Evolutionary conservation across 2,797 vertebrate species (phyloP).

Genomic region (Geotrypetes seraphini): DNA sequence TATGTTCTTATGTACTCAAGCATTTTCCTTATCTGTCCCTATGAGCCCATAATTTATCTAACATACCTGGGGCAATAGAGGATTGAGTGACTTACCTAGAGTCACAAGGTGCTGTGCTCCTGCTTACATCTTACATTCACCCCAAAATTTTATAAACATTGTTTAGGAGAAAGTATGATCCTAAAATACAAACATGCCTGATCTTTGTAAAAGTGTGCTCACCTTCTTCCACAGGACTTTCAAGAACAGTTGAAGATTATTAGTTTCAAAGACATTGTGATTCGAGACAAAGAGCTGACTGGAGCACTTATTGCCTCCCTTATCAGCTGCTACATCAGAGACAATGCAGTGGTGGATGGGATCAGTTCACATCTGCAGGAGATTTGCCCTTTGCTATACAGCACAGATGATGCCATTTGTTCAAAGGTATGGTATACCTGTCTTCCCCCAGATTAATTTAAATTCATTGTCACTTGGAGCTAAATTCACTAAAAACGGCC

Average conservation of each 20-base stretch:
- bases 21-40: too few species aligned
- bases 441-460: neutral
- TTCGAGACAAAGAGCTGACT: constrained; percentile 80
- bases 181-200: neutral
- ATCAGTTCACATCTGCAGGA: constrained; percentile 88
- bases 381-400: constrained; percentile 87
- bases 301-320: constrained; percentile 87
- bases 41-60: too few species aligned
- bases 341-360: constrained; percentile 85
- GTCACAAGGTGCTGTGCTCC: too few species aligned
- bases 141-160: too few species aligned
- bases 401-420: constrained; percentile 87
- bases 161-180: too few species aligned
- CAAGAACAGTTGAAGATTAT: constrained; percentile 86
- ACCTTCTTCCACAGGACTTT: constrained; percentile 69
- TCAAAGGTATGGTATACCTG: constrained; percentile 70
- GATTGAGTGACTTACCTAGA: too few species aligned
- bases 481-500: too few species aligned
- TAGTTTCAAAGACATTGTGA: constrained; percentile 86
- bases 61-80: too few species aligned
- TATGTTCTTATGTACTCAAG: too few species aligned
- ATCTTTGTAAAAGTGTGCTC: too few species aligned
- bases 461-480: neutral
- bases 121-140: too few species aligned
- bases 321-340: constrained; percentile 93